Base-by-base conservation (phyloP, 1,140 invertebrate genomes). In the Lepidurus packardi region DNA sequence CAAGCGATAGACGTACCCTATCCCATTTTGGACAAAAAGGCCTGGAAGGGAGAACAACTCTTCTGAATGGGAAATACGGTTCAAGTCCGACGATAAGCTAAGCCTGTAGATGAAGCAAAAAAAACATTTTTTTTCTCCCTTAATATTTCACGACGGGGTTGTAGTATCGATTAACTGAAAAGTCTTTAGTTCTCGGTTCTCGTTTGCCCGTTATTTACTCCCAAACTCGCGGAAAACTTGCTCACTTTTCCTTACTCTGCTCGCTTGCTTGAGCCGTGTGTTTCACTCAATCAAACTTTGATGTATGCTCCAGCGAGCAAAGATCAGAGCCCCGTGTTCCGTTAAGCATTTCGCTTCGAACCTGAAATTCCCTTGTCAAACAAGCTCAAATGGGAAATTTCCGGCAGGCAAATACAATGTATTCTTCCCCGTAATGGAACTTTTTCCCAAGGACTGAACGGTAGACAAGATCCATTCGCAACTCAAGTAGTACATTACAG, bases 41-140 rank as follows among this genome's bases (percentile, higher is more conserved):
- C 53, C 1, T n/a, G 8, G 13, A 7, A 65, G 53, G 13, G 13
- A 65, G 13, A 21, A 16, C 4, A 65, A 21, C 13, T 9, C 13
- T 65, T 21, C 16, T 65, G 53, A n/a, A 65, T 65, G 53, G 53
- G 21, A 65, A 65, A 65, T 65, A 65, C 7, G 53, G 53, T 65
- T 65, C 53, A 65, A n/a, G 3, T 65, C 53, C 13, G 16, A 13
- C 6, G 53, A 65, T 21, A 65, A 65, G 53, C 21, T 65, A 65
- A 65, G 9, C 9, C 6, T 65, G 16, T 65, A 34, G 53, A 65
- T 65, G 53, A 65, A 21, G 53, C 53, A 65, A 21, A 65, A 65
- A 21, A 13, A 3, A 8, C 21, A 7, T 21, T 65, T 65, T 21
- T 65, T 65, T 13, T n/a, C 16, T 65, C 7, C 1, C 4, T 0